Evolutionary conservation across 2,888 invertebrate genomes (phyloP).

Genomic region (Spodoptera littoralis): DNA sequence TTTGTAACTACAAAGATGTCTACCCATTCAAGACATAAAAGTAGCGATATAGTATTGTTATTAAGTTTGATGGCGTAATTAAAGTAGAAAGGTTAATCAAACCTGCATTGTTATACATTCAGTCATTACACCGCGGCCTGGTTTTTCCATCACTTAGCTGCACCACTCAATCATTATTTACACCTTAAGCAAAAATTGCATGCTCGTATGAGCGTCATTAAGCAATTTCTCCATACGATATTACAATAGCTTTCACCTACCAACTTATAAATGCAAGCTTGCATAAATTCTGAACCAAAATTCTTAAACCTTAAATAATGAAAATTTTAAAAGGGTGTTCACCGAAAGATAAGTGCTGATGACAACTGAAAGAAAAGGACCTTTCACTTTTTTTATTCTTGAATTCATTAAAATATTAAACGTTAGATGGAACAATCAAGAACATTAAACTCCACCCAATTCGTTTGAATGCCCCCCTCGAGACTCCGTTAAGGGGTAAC

Average conservation of each 20-base stretch:
- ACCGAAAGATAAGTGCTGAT: constrained; percentile 2
- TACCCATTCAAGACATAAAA: not conserved
- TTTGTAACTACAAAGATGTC: not conserved
- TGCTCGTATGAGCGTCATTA: constrained; percentile 33
- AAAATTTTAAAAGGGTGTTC: not conserved
- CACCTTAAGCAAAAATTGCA: constrained; percentile 47
- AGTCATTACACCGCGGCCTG: constrained; percentile 35
- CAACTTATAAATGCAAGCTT: not conserved
- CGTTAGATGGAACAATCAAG: constrained; percentile 50
- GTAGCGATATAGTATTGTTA: too few relatives aligned
- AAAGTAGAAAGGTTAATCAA: not conserved
- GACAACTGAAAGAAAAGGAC: constrained; percentile 14
- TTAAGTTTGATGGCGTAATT: not conserved
- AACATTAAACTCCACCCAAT: constrained; percentile 53
- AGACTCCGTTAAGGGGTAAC: constrained; percentile 60
- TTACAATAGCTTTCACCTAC: constrained; percentile 21
- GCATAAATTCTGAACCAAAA: not conserved
- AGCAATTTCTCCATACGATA: constrained; percentile 38
- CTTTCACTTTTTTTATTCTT: constrained; percentile 23
- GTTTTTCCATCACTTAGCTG: constrained; percentile 28
- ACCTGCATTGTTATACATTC: constrained; percentile 17
- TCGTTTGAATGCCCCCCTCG: constrained; percentile 51
- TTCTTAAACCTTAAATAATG: constrained; percentile 4
- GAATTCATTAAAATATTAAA: constrained; percentile 51
- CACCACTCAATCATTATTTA: constrained; percentile 44